A percentile compares a stretch with the other conserved stretches of the same genome.
Evolutionary conservation across 2,797 vertebrate genomes (phyloP).

Genomic region (Poecilia gillii): DNA sequence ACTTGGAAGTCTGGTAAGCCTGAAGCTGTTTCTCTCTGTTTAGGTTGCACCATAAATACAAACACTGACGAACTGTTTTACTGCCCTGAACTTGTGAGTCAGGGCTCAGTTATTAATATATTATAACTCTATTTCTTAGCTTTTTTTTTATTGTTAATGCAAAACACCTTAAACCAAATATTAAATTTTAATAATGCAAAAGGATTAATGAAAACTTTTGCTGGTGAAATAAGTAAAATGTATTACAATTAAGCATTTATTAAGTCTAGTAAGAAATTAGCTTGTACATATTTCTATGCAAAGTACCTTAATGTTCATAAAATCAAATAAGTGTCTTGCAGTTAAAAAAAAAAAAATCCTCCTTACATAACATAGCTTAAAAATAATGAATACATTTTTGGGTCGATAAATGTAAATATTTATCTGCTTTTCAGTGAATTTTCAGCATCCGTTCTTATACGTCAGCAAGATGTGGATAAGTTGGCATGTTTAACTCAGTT

Average conservation of each 20-base stretch:
- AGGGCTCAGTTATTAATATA: neutral
- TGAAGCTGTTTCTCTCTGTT: conserved; percentile 3
- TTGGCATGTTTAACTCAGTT: neutral
- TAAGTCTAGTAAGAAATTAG: neutral
- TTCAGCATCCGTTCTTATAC: neutral
- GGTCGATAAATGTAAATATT: neutral
- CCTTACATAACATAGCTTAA: neutral
- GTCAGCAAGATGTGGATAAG: neutral
- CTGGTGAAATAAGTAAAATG: neutral
- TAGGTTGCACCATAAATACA: neutral
- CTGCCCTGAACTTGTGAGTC: neutral
- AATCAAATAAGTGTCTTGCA: neutral
- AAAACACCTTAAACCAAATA: neutral
- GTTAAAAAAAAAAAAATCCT: neutral
- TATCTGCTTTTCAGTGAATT: neutral
- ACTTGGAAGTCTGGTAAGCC: conserved; percentile 95
- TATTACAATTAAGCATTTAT: neutral
- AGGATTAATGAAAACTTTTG: neutral
- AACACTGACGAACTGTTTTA: neutral
- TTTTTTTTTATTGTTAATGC: neutral
- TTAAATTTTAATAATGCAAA: neutral
- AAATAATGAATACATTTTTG: neutral
- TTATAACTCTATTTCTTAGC: neutral
- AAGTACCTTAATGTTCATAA: neutral
- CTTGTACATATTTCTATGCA: neutral